Base-by-base conservation (phyloP, 2,888 invertebrate species). In the Sinhomidia bicolor region DNA sequence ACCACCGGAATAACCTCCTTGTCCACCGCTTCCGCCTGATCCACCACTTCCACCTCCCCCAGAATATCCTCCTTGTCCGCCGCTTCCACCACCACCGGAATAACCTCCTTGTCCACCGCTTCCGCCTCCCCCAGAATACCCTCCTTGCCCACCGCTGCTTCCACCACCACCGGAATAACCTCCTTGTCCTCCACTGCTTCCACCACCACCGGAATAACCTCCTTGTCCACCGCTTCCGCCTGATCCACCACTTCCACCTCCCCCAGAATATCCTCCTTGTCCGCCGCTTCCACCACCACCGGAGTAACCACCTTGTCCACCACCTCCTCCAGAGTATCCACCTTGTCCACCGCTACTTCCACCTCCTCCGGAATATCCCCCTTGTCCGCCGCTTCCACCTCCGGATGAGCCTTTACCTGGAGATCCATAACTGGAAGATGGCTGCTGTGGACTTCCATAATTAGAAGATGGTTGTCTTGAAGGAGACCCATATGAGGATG, bases 401-500 rank as follows among this genome's bases (percentile, higher is more conserved):
- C 47, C 81, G 20, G 76, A 76, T 9, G 60, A 80, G 2, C 36
- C 36, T 36, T 54, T 41, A 17, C 68, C 54, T 79, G 79, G 79
- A 2, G 79, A 9, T 32, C 79, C 79, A n/a, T 79, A 78, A n/a
- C n/a, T n/a, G 5, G 71, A 54, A 14, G 74, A 83, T 41, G 83
- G 74, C 7, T 51, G n/a, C n/a, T n/a, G n/a, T n/a, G n/a, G n/a
- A n/a, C n/a, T n/a, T n/a, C n/a, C n/a, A n/a, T n/a, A n/a, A n/a
- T n/a, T n/a, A n/a, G n/a, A n/a, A n/a, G n/a, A n/a, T n/a, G n/a
- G 71, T 51, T 82, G 65, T 9, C 60, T 10, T n/a, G 82, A 44
- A 23, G 36, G 41, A 9, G 41, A 23, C 6, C 60, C 57, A 12
- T 79, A 60, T 5, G 51, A 12, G 10, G 60, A 57, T 10, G 79